Evolutionary conservation across 2,888 invertebrate genomes (phyloP), one percentile per base, ranked within the genome.

Genomic region (Pseudococcus viburni): DNA sequence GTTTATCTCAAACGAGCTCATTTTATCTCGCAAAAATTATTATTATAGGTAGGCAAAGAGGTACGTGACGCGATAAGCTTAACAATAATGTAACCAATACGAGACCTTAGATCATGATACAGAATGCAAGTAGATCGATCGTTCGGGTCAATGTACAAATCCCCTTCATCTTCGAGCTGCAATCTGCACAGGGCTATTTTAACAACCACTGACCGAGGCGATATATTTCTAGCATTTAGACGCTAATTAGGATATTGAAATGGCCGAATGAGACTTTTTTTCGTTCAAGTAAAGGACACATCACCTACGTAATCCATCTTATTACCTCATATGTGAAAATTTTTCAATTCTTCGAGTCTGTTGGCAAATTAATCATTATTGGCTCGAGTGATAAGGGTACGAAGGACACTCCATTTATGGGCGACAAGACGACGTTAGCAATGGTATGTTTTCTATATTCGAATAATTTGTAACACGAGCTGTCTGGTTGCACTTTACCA

Each of bases 61-160:
- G 0, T 59, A 64, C 64, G 64, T 64, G 64, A 64, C 64, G 64
- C 12, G 19, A 64, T 64, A 64, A 64, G 64, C 64, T 64, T 33
- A 11, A 51, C 51, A 12, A 51, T 51, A 33, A 51, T 51, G 51
- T 15, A 51, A 51, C 64, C 64, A 22, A 9, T 64, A 9, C 19
- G 64, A 64, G 64, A 64, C 22, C 19, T 64, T 64, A 64, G 64
- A 64, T 64, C 22, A 22, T 19, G 51, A 51, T 51, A 51, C 51
- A 51, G 46, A 46, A 12, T 51, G 51, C 15, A 17, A 51, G 51
- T 51, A 51, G 51, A 51, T 51, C 51, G 51, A 11, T 51, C 4
- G 12, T 6, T 3, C 26, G 17, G 51, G 17, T 51, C 51, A 51
- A 51, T 17, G 17, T 51, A 51, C 51, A 46, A 11, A 33, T 33